phyloP scores from a whole-genome alignment of 2,888 invertebrate species.

The Tethea ocularis region DNA sequence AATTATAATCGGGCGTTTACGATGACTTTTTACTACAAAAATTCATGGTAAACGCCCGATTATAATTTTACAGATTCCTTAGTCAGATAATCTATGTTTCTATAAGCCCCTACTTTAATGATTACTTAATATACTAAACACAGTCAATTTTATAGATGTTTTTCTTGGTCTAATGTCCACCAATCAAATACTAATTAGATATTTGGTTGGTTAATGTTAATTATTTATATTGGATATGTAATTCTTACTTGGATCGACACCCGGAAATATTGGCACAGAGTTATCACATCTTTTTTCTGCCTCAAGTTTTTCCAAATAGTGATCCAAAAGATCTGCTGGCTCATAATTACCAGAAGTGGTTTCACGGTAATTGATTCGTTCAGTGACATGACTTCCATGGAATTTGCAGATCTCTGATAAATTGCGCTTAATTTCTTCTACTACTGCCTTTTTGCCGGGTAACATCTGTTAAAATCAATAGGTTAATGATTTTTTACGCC shows the following conservation, averaged over 20 bases:
- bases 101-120: too few relatives aligned
- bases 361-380: slow-evolving; percentile 29
- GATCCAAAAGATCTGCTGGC: slow-evolving; percentile 49
- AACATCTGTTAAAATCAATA: slow-evolving; percentile 34
- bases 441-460: slow-evolving; percentile 47
- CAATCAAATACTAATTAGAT: too few relatives aligned
- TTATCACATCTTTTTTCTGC: slow-evolving; percentile 22
- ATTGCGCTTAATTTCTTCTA: slow-evolving; percentile 78
- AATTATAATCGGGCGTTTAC: too few relatives aligned
- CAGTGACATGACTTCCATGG: slow-evolving; percentile 36
- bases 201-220: too few relatives aligned
- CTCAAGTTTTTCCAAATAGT: slow-evolving; percentile 44
- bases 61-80: too few relatives aligned
- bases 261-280: slow-evolving; percentile 32
- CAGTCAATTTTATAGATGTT: too few relatives aligned
- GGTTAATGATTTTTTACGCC: not conserved
- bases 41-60: too few relatives aligned
- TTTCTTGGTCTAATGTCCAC: too few relatives aligned
- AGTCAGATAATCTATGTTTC: too few relatives aligned
- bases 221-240: not conserved
- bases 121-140: too few relatives aligned
- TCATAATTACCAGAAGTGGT: slow-evolving; percentile 21
- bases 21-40: too few relatives aligned
- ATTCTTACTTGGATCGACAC: slow-evolving; percentile 36
- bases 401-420: slow-evolving; percentile 45